Evolutionary conservation across 2,113 vertebrate species (phyloP), one percentile per base, ranked within the genome.

Genomic region (Tetrax tetrax): DNA sequence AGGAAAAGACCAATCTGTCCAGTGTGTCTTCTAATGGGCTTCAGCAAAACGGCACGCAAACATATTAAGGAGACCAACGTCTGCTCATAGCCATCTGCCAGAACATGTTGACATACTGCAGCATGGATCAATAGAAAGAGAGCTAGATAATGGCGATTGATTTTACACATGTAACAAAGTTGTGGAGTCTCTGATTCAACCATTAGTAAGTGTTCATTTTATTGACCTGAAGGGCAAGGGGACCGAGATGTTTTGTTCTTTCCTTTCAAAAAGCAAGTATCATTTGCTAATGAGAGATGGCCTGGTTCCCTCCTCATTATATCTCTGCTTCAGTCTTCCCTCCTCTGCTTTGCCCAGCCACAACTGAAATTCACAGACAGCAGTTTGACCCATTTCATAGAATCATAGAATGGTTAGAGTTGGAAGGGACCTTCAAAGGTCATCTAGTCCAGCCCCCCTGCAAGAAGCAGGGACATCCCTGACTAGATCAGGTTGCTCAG

Each of bases 101-200:
- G 68, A 45, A 61, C 3, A 5, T 7, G 9, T 23, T 69, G 83
- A 68, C 43, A 28, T 51, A 59, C 87, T 37, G 50, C 77, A 66
- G 84, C 83, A 33, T 2, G 0, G 47, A 86, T 74, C 94, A 57
- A 70, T 24, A 23, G 14, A 37, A 79, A 57, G 15, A 50, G 82
- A 12, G 70, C 64, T 75, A 35, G 69, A 60, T 79, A 76, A 96
- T 14, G 54, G 84, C n/a, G 25, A 92, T 47, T 57, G 56, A 47
- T 76, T 84, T 90, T 33, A 89, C 66, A 68, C 5, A 3, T 81
- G 91, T 72, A 91, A 96, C 82, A 69, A 80, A 89, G 80, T 56
- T 54, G 23, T 83, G 3, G 15, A 82, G 74, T 56, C 50, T 89
- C 89, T n/a, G 69, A 74, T 85, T 80, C 61, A 25, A 45, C 85